Evolutionary conservation across 2,797 vertebrate genomes (phyloP), one percentile per base, ranked within the genome.

Genomic region (Siniperca undulata): DNA sequence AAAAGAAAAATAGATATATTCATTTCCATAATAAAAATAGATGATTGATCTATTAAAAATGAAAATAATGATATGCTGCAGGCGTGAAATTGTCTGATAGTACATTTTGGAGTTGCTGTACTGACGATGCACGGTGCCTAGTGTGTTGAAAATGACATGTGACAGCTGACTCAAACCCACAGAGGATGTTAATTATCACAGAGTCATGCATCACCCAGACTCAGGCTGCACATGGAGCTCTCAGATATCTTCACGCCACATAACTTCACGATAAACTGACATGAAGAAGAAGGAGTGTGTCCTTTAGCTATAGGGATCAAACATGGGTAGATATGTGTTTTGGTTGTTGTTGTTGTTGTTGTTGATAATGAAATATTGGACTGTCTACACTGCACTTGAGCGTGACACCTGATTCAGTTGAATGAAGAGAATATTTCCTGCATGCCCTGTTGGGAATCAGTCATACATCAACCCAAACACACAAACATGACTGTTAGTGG

Each of bases 81-180:
- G 10, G 14, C 0, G 30, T 24, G 5, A 38, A 7, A n/a, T 1
- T 11, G 42, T 48, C 20, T 17, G 0, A 34, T 11, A 5, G 50
- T 3, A 12, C 50, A 70, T 22, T 56, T 24, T 14, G 20, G 36
- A 48, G 40, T 22, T 34, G 48, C 3, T 50, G 55, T 16, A 5
- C 42, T 72, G 24, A 30, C 34, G 24, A 20, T 46, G 52, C 44
- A 27, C 20, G 4, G 40, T 17, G 16, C 9, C 34, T 17, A 30
- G 22, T 0, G 1, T 50, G 58, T 12, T 3, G 13, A 30, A 13
- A 30, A 12, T 22, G 9, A 2, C 76, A 56, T 14, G 48, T 46
- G 52, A 66, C 64, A 55, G 40, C 48, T 59, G 60, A 84, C 22
- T 84, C 72, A 77, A 40, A 59, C 27, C 61, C 64, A 48, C 59